Evolutionary conservation across 2,797 vertebrate genomes (phyloP).

Genomic region (Amblyopsis hoosieri): DNA sequence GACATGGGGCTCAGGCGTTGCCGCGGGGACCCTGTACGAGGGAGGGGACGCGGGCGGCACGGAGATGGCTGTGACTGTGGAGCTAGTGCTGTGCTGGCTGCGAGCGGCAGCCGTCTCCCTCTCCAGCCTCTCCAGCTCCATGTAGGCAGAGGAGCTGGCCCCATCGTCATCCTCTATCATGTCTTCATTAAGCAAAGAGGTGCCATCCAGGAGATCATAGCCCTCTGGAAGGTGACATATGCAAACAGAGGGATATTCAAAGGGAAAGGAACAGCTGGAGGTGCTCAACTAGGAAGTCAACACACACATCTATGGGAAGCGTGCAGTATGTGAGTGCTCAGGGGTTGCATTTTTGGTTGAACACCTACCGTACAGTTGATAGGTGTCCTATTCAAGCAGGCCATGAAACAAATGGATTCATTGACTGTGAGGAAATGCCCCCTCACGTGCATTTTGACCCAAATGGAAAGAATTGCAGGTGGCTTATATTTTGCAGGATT

Average conservation of each 20-base stretch:
- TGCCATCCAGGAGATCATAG: slow-evolving; percentile 84
- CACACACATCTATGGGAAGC: slow-evolving; percentile 73
- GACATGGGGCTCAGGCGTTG: slow-evolving; percentile 72
- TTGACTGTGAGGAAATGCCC: no score
- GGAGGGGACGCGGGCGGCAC: slow-evolving; percentile 79
- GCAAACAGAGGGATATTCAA: slow-evolving; percentile 78
- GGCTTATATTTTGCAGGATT: no score
- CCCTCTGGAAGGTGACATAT: slow-evolving; percentile 80
- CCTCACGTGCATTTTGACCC: background rate
- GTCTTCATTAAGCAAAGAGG: slow-evolving; percentile 84
- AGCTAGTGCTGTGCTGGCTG: slow-evolving; percentile 86
- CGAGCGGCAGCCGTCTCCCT: slow-evolving; percentile 80
- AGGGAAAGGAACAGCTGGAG: slow-evolving; percentile 79
- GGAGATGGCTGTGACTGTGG: slow-evolving; percentile 84
- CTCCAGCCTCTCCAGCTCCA: slow-evolving; percentile 80
- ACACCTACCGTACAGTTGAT: background rate
- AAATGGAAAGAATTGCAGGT: no score
- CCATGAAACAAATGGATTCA: background rate
- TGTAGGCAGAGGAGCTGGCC: slow-evolving; percentile 84
- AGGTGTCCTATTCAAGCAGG: slow-evolving; percentile 10
- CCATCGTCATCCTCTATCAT: slow-evolving; percentile 85
- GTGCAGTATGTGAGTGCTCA: slow-evolving; percentile 75
- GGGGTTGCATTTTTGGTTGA: slow-evolving; percentile 3
- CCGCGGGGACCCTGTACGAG: slow-evolving; percentile 72
- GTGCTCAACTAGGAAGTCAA: slow-evolving; percentile 45